These are phyloP conservation scores for Cyprinodon variegatus DNA, from an alignment of 2,113 vertebrate species.

Conservation along the genomic window DNA sequence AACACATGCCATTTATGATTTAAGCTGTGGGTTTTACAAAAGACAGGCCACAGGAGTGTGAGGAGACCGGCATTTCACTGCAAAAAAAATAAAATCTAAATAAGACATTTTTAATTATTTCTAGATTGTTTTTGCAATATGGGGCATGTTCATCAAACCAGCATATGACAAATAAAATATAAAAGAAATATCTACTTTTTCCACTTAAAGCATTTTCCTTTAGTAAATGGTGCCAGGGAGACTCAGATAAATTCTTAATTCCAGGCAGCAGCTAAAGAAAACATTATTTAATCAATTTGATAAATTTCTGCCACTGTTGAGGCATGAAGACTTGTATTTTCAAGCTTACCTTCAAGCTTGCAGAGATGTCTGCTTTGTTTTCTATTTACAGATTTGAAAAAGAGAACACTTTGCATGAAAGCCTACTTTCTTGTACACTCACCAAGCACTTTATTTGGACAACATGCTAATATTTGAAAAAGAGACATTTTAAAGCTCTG, in stretches of 20 bases:
- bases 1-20: not conserved
- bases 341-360: not conserved
- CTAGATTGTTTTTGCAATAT: no score
- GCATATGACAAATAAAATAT: no score
- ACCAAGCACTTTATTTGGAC: conserved; percentile 21
- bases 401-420: conserved; percentile 50
- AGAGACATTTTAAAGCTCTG: conserved; percentile 44
- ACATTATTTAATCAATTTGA: not conserved
- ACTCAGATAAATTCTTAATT: not conserved
- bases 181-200: no score
- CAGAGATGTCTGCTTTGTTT: not conserved
- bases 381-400: not conserved
- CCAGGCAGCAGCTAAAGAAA: not conserved
- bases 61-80: not conserved
- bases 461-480: not conserved
- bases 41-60: not conserved
- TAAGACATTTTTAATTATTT: no score
- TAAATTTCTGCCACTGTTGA: not conserved
- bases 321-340: not conserved
- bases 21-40: not conserved
- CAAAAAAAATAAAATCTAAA: no score
- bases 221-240: not conserved
- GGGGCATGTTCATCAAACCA: no score
- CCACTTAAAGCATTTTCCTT: no score
- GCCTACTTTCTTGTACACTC: conserved; percentile 10